phyloP scores from a whole-genome alignment of 2,888 invertebrate species.

The Exephanes ischioxanthus region DNA sequence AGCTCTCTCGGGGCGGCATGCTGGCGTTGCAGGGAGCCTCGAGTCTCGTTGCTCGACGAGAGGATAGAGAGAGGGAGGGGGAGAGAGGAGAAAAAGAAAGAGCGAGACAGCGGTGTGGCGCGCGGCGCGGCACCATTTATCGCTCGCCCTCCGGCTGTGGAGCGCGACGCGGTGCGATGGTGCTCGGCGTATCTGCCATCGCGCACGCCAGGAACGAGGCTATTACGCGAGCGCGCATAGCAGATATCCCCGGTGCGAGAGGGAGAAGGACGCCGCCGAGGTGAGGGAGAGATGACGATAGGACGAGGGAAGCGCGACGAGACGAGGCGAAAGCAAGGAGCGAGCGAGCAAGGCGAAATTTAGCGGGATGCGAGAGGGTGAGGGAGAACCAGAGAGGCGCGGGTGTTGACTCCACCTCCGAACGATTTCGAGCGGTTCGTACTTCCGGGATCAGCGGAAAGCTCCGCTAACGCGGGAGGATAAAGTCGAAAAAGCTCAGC shows the following conservation, averaged over 20 bases:
- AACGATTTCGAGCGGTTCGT: slow-evolving; percentile 77
- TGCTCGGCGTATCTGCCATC: slow-evolving; percentile 78
- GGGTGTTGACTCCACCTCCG: slow-evolving; percentile 73
- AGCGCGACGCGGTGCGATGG: slow-evolving; percentile 67
- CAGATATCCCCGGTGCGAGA: slow-evolving; percentile 71
- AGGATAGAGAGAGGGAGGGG: slow-evolving; percentile 24
- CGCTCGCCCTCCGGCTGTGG: slow-evolving; percentile 74
- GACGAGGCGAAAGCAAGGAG: slow-evolving; percentile 38
- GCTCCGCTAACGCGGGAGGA: slow-evolving; percentile 78
- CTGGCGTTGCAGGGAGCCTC: slow-evolving; percentile 43
- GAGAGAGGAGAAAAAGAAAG: slow-evolving; percentile 6
- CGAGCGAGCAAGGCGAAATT: slow-evolving; percentile 44
- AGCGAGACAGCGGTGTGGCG: slow-evolving; percentile 65
- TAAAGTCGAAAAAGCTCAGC: slow-evolving; percentile 75
- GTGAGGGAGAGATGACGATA: slow-evolving; percentile 34
- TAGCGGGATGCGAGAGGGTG: slow-evolving; percentile 3
- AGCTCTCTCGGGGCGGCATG: slow-evolving; percentile 43
- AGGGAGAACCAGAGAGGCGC: slow-evolving; percentile 57
- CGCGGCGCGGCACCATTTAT: slow-evolving; percentile 77
- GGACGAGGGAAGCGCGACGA: slow-evolving; percentile 32
- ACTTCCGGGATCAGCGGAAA: slow-evolving; percentile 81
- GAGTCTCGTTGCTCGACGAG: slow-evolving; percentile 36
- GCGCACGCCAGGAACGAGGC: slow-evolving; percentile 78
- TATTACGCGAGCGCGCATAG: slow-evolving; percentile 79
- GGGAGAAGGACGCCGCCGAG: slow-evolving; percentile 66